phyloP scores from a whole-genome alignment of 2,888 invertebrate genomes.

The Deilephila porcellus region DNA sequence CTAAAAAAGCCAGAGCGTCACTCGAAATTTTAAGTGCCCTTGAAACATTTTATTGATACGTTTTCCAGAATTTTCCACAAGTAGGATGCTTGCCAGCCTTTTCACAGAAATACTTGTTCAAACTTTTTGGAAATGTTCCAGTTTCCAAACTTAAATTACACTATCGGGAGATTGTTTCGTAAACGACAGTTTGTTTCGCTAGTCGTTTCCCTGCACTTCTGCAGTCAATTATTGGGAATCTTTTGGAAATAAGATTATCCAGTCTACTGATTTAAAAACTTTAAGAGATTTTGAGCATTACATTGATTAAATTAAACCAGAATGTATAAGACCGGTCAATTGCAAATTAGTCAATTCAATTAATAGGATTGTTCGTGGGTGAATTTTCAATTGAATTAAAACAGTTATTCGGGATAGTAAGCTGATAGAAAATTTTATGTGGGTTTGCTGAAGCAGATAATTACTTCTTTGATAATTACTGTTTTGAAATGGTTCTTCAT shows the following conservation, averaged over 20 bases:
- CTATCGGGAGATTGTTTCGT: conserved; percentile 8
- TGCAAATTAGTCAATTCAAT: no score
- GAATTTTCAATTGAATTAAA: no score
- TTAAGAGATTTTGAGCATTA: not conserved
- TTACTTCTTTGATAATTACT: no score
- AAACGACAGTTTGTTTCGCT: not conserved
- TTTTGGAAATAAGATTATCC: not conserved
- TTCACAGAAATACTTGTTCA: not conserved
- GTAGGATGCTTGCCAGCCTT: not conserved
- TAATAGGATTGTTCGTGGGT: no score
- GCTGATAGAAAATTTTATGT: no score
- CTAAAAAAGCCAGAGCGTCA: no score
- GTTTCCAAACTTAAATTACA: conserved; percentile 5
- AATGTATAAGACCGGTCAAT: no score
- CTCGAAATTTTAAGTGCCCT: not conserved
- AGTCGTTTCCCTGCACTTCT: not conserved
- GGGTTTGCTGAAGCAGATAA: no score
- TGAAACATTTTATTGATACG: not conserved
- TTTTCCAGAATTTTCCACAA: not conserved
- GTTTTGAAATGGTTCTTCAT: no score
- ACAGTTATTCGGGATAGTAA: no score
- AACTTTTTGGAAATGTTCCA: conserved; percentile 26
- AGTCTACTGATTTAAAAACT: not conserved
- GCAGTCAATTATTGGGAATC: not conserved
- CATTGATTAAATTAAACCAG: not conserved